Evolutionary conservation across 2,888 invertebrate species (phyloP).

Genomic region (Minunthozetes semirufus): DNA sequence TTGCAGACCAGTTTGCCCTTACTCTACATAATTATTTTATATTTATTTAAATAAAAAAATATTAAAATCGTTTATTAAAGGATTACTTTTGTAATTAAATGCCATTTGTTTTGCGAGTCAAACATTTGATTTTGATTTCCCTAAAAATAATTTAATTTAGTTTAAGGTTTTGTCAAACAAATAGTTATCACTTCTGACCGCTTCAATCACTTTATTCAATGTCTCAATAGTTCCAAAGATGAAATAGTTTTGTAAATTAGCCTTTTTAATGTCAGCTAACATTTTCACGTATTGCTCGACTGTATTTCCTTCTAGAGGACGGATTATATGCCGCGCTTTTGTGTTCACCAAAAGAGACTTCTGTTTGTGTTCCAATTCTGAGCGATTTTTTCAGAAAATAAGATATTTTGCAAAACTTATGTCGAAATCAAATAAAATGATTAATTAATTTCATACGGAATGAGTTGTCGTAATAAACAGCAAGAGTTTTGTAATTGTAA

Average conservation of each 20-base stretch:
- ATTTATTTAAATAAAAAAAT: not conserved
- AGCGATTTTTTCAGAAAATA: not conserved
- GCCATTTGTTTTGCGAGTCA: constrained; percentile 29
- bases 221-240: constrained; percentile 66
- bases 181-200: constrained; percentile 42
- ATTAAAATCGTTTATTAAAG: not conserved
- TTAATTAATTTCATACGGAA: constrained; percentile 58
- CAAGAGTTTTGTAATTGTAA: constrained; percentile 83
- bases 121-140: constrained; percentile 55
- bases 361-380: constrained; percentile 88
- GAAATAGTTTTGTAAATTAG: constrained; percentile 85
- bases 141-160: constrained; percentile 39
- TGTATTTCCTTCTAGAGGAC: constrained; percentile 49
- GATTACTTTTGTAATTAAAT: constrained; percentile 59
- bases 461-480: constrained; percentile 78
- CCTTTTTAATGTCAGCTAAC: constrained; percentile 60
- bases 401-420: not conserved
- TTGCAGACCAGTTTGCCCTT: constrained; percentile 63
- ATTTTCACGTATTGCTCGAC: constrained; percentile 48
- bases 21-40: constrained; percentile 37
- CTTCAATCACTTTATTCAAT: constrained; percentile 61
- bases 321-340: constrained; percentile 78
- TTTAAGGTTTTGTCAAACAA: not conserved
- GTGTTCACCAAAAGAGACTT: constrained; percentile 81
- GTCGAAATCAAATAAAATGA: not conserved